Evolutionary conservation across 2,797 vertebrate species (phyloP).

Genomic region (Sebastes kiyomatsui): DNA sequence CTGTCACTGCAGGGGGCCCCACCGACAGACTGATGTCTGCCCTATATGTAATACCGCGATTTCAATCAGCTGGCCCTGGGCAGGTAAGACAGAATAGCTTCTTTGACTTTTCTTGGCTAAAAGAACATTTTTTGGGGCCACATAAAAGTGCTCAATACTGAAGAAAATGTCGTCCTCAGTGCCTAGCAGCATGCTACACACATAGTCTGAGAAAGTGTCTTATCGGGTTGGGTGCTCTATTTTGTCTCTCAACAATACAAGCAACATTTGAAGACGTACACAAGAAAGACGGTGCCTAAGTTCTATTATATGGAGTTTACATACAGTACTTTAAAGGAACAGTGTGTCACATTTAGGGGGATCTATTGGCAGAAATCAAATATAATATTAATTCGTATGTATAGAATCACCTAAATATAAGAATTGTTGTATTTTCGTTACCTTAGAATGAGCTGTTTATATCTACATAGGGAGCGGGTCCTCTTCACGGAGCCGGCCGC

Average conservation of each 20-base stretch:
- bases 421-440: too few species aligned
- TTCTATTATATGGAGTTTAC: not conserved
- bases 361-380: too few species aligned
- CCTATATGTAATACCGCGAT: slow-evolving; percentile 41
- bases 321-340: not conserved
- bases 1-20: slow-evolving; percentile 42
- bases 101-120: slow-evolving; percentile 16
- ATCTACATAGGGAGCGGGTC: too few species aligned
- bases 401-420: too few species aligned
- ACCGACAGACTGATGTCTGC: slow-evolving; percentile 39
- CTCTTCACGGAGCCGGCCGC: too few species aligned
- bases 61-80: slow-evolving; percentile 44
- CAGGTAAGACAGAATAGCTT: slow-evolving; percentile 47
- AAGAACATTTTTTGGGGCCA: slow-evolving; percentile 13
- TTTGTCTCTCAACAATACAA: not conserved
- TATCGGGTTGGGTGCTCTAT: too few species aligned
- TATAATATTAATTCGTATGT: too few species aligned
- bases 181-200: too few species aligned
- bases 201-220: too few species aligned
- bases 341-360: too few species aligned
- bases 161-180: not conserved
- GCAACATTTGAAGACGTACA: not conserved
- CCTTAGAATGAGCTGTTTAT: rapidly evolving
- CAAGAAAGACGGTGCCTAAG: not conserved
- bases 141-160: slow-evolving; percentile 16